Evolutionary conservation across 2,888 invertebrate genomes (phyloP).

Genomic region (Sphaeridia pumilis): DNA sequence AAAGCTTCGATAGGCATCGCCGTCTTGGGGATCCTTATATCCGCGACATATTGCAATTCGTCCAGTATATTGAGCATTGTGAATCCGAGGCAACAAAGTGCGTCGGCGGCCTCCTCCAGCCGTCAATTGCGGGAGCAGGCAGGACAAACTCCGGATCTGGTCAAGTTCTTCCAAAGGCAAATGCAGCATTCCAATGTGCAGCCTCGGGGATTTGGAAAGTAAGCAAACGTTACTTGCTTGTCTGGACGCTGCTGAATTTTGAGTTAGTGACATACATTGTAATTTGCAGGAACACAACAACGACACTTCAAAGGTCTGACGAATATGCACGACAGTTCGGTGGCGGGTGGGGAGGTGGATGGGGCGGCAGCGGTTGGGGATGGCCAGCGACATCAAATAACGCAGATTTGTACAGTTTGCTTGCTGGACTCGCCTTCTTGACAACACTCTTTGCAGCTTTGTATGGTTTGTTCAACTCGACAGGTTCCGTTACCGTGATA

Average conservation of each 20-base stretch:
- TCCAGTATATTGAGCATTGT: constrained; percentile 5
- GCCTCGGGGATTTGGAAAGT: too few relatives aligned
- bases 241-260: too few relatives aligned
- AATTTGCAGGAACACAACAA: too few relatives aligned
- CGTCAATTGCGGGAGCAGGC: neutral
- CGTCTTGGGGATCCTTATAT: constrained; percentile 7
- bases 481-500: too few relatives aligned
- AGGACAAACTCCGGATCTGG: neutral
- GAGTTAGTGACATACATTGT: too few relatives aligned
- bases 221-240: too few relatives aligned
- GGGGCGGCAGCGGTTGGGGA: constrained; percentile 4
- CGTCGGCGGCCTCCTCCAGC: neutral
- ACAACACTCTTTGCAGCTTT: neutral
- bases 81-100: neutral
- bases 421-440: constrained; percentile 7
- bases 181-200: too few relatives aligned
- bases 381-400: constrained; percentile 1
- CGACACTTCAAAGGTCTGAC: too few relatives aligned
- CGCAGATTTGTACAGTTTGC: constrained; percentile 11
- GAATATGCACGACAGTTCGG: neutral
- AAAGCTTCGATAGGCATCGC: constrained; percentile 6
- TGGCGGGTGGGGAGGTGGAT: neutral
- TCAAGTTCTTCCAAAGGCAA: neutral
- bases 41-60: constrained; percentile 6
- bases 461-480: too few relatives aligned